Conservation (phyloP, 53 echinoderm and acorn worm species). For the Astropecten irregularis region DNA sequence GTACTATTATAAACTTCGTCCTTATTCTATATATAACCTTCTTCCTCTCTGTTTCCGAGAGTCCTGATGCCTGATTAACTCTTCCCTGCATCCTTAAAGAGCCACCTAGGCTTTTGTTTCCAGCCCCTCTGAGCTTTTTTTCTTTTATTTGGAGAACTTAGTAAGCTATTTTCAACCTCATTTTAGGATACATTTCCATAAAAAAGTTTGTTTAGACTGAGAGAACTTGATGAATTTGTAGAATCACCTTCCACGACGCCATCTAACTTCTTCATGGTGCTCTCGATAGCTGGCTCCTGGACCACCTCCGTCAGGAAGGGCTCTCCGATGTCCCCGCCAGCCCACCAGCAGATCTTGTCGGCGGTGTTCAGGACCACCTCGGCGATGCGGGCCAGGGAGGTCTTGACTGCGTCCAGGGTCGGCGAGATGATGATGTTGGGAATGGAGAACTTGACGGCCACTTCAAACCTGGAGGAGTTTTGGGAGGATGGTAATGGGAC, state of each 20-base stretch:
- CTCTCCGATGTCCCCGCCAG: constrained; percentile 76
- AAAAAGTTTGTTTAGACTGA: too few species aligned
- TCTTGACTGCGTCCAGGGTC: constrained; percentile 87
- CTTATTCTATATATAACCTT: too few species aligned
- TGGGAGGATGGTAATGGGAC: not conserved
- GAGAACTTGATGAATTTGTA: too few species aligned
- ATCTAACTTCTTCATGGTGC: constrained; percentile 78
- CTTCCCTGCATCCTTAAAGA: too few species aligned
- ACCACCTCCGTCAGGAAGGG: constrained; percentile 81
- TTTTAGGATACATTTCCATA: too few species aligned
- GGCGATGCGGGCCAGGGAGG: constrained; percentile 76
- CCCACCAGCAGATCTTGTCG: constrained; percentile 88
- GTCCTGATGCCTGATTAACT: too few species aligned
- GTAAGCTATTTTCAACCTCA: too few species aligned
- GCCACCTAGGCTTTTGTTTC: too few species aligned
- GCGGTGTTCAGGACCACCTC: constrained; percentile 74
- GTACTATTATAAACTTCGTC: too few species aligned
- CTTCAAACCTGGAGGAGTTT: constrained; percentile 77
- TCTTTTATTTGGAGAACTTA: too few species aligned
- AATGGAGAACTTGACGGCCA: constrained; percentile 93
- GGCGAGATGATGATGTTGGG: constrained; percentile 97
- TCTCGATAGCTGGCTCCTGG: constrained; percentile 81
- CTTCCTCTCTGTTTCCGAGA: too few species aligned
- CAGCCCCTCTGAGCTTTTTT: too few species aligned
- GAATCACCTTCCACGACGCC: constrained; percentile 76